A percentile compares a stretch with the other conserved stretches of the same genome.
phyloP scores from a whole-genome alignment of 1,140 invertebrate species.

The Hermetia illucens region DNA sequence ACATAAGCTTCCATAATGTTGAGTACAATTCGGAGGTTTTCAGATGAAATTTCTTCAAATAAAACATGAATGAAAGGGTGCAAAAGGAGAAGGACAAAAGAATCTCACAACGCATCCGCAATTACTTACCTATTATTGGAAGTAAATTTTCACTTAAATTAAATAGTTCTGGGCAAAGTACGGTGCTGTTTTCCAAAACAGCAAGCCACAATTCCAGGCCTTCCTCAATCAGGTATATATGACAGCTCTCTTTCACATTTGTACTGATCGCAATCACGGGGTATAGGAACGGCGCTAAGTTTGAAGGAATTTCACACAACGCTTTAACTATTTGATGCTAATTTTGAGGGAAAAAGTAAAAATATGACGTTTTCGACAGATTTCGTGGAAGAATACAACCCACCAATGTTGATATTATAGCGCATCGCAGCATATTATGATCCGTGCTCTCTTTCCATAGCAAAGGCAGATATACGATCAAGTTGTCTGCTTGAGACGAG shows the following conservation, averaged over 20 bases:
- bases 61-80: too few species aligned
- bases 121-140: constrained; percentile 51
- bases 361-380: too few species aligned
- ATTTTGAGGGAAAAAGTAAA: neutral
- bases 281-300: constrained; percentile 52
- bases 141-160: constrained; percentile 63
- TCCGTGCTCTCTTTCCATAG: constrained; percentile 77
- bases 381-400: constrained; percentile 7
- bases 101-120: too few species aligned
- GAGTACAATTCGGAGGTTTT: constrained; percentile 62
- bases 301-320: constrained; percentile 41
- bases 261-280: constrained; percentile 68
- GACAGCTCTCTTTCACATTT: constrained; percentile 56
- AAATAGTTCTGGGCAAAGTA: constrained; percentile 45
- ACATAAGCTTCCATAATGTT: constrained; percentile 73
- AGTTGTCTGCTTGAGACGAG: constrained; percentile 42
- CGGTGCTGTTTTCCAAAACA: constrained; percentile 60
- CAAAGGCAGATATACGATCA: constrained; percentile 70
- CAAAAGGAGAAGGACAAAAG: constrained; percentile 2
- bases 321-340: constrained; percentile 38
- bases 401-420: constrained; percentile 74
- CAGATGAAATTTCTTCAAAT: constrained; percentile 57
- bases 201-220: constrained; percentile 80
- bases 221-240: constrained; percentile 86
- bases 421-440: constrained; percentile 83